Evolutionary conservation across 2,888 invertebrate species (phyloP).

Genomic region (Syritta pipiens): DNA sequence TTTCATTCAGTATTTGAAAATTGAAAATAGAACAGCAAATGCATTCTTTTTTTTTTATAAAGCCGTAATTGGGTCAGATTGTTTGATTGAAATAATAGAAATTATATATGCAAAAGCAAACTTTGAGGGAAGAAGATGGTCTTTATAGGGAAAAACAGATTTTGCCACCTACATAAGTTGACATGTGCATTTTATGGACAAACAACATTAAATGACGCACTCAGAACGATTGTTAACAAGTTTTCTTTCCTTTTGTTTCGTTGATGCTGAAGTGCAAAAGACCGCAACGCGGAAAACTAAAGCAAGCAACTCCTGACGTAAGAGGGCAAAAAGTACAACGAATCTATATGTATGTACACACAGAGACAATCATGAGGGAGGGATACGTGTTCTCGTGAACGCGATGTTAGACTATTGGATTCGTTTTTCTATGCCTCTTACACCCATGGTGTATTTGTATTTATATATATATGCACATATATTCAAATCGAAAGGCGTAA

Average conservation of each 20-base stretch:
- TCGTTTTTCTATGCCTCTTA: no score
- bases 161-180: conserved; percentile 13
- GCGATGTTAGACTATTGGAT: no score
- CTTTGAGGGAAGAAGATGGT: no score
- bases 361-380: no score
- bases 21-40: no score
- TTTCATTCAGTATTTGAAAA: no score
- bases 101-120: no score
- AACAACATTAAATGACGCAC: conserved; percentile 5
- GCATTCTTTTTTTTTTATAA: no score
- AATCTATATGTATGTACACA: no score
- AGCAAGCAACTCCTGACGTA: conserved; percentile 1
- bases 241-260: neutral
- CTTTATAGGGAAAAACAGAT: conserved; percentile 7
- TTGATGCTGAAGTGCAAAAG: neutral
- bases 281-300: neutral
- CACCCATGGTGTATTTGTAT: neutral
- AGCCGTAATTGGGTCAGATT: no score
- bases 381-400: no score
- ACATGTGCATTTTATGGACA: neutral
- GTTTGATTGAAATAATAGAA: no score
- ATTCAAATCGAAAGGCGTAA: conserved; percentile 10
- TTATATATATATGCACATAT: neutral
- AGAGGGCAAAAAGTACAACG: neutral
- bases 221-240: neutral